Evolutionary conservation across 2,113 vertebrate genomes (phyloP).

Genomic region (Vireo altiloquus): DNA sequence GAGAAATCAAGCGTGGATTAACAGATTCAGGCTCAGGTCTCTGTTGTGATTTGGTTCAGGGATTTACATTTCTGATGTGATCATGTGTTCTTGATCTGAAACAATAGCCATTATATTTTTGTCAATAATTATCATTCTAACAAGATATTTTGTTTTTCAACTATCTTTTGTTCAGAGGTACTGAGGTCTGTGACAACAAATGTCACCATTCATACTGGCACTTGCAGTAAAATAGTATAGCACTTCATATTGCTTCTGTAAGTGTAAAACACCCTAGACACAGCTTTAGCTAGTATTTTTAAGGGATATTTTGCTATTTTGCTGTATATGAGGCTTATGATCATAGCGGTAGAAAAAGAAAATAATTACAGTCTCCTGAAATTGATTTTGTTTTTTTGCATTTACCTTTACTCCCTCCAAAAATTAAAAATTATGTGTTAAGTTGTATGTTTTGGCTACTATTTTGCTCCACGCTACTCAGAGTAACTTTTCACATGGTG

Average conservation of each 20-base stretch:
- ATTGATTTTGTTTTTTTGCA: background rate
- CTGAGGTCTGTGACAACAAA: background rate
- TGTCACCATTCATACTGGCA: background rate
- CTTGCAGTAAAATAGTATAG: background rate
- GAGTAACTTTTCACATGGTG: fast-evolving
- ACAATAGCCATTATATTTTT: background rate
- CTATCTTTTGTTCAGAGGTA: background rate
- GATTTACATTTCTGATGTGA: background rate
- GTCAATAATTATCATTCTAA: background rate
- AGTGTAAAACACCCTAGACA: background rate
- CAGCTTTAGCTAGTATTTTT: background rate
- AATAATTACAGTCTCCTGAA: background rate
- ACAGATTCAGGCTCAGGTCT: background rate
- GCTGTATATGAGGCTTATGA: background rate
- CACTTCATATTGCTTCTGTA: background rate
- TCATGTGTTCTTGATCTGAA: background rate
- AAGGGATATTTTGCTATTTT: background rate
- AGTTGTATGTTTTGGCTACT: background rate
- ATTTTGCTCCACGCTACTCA: background rate
- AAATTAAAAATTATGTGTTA: background rate
- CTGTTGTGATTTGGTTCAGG: background rate
- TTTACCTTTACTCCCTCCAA: background rate
- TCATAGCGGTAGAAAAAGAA: background rate
- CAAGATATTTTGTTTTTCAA: background rate
- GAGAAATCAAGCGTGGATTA: background rate